A percentile compares a stretch with the other conserved stretches of the same genome.
Conservation (phyloP, 2,888 invertebrate species). For the Netelia inedita region DNA sequence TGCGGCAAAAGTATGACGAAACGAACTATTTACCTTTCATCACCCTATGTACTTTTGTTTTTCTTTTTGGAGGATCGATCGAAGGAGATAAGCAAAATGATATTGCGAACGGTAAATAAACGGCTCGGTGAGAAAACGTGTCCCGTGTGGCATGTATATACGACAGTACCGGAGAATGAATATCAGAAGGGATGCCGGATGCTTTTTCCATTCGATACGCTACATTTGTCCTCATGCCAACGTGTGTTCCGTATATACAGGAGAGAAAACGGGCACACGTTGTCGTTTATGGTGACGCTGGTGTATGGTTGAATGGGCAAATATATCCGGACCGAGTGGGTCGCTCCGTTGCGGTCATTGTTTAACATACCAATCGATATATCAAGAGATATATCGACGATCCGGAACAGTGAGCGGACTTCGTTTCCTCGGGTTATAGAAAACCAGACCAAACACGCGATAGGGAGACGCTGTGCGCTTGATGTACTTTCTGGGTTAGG, state of each 20-base stretch:
- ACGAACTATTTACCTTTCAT: constrained; percentile 77
- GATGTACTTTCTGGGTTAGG: neutral
- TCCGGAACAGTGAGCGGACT: constrained; percentile 33
- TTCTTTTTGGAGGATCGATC: neutral
- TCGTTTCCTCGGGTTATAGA: constrained; percentile 19
- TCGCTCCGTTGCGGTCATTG: constrained; percentile 67
- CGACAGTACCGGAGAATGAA: constrained; percentile 21
- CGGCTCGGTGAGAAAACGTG: constrained; percentile 14
- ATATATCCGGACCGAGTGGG: constrained; percentile 49
- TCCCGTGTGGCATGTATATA: neutral
- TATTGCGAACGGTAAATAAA: constrained; percentile 27
- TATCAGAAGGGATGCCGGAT: constrained; percentile 48
- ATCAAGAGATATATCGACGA: constrained; percentile 68
- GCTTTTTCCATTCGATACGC: constrained; percentile 66
- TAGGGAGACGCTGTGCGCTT: neutral
- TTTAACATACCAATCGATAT: constrained; percentile 71
- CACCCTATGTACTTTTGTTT: neutral
- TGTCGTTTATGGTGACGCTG: constrained; percentile 43
- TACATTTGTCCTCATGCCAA: constrained; percentile 64
- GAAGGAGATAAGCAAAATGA: neutral
- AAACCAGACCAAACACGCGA: constrained; percentile 32
- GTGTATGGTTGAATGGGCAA: constrained; percentile 51
- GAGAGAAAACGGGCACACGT: constrained; percentile 52
- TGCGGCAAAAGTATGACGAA: neutral
- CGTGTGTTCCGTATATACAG: constrained; percentile 57